Evolutionary conservation across 2,797 vertebrate species (phyloP).

Genomic region (Diglossa cyanea): DNA sequence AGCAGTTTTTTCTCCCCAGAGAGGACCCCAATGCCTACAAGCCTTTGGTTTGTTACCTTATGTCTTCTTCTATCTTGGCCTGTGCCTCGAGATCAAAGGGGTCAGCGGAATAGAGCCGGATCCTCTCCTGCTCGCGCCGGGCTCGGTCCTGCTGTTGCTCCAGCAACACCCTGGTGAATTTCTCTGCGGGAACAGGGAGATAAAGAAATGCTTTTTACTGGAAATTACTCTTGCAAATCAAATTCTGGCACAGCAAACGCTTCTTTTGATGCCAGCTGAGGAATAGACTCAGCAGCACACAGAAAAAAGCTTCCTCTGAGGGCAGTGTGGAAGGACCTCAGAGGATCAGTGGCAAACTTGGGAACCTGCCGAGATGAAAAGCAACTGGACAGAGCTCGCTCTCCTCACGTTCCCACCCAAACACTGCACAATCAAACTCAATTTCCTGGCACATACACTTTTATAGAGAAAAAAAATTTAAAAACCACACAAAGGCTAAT

Average conservation of each 20-base stretch:
- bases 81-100: conserved; percentile 98
- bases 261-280: neutral
- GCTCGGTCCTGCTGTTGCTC: conserved; percentile 97
- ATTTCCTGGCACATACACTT: neutral
- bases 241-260: neutral
- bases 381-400: neutral
- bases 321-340: neutral
- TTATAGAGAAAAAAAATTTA: neutral
- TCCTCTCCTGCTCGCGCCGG: conserved; percentile 92
- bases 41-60: conserved; percentile 78
- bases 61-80: conserved; percentile 98
- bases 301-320: neutral
- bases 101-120: conserved; percentile 92
- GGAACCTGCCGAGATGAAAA: neutral
- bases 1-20: neutral
- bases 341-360: neutral
- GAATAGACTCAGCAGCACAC: neutral
- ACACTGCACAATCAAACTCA: neutral
- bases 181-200: conserved; percentile 78
- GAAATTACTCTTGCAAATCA: neutral
- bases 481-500: neutral
- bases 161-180: conserved; percentile 91
- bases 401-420: neutral
- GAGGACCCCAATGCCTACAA: neutral
- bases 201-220: neutral